Evolutionary conservation across 2,888 invertebrate genomes (phyloP), one percentile per base, ranked within the genome.

Genomic region (Hypena proboscidalis): DNA sequence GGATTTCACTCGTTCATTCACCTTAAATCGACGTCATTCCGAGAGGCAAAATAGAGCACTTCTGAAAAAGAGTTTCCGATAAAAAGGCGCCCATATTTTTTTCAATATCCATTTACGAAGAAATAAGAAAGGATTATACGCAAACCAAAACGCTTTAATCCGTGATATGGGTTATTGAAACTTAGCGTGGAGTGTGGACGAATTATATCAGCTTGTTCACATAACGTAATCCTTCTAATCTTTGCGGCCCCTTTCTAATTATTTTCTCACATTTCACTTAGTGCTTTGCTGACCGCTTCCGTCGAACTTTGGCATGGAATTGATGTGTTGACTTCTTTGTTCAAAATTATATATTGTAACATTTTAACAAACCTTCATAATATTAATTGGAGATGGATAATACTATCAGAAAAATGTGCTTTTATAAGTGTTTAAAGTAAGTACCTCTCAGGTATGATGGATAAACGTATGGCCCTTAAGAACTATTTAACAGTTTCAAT

Each of bases 1-100:
- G 80, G 84, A 85, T 90, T 85, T 83, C 62, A 82, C 85, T 86
- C 85, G 85, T 88, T 89, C 85, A 85, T 88, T 88, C 89, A 85
- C 84, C 86, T 87, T 88, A 88, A 89, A 88, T 88, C 81, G 88
- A 78, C 81, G 83, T 86, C 85, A 87, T 88, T 89, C 72, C 72
- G 74, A 80, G 69, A 83, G 77, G 84, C 85, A 83, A 88, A 90
- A 85, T 87, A 87, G 85, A 84, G 80, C 80, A 82, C 80, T 85
- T 79, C 80, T 71, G 74, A 80, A 82, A 84, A 85, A 85, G 84
- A 81, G 76, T 80, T 88, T 83, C 76, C 86, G 80, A 87, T 83
- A 85, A 86, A 87, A 82, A 70, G 80, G 59, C 69, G 71, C 75
- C 82, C 74, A 84, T 83, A 84, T 81, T 85, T 83, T 86, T 85